Conservation (phyloP, 2,113 vertebrate genomes). For the Phylloscopus whistleri region DNA sequence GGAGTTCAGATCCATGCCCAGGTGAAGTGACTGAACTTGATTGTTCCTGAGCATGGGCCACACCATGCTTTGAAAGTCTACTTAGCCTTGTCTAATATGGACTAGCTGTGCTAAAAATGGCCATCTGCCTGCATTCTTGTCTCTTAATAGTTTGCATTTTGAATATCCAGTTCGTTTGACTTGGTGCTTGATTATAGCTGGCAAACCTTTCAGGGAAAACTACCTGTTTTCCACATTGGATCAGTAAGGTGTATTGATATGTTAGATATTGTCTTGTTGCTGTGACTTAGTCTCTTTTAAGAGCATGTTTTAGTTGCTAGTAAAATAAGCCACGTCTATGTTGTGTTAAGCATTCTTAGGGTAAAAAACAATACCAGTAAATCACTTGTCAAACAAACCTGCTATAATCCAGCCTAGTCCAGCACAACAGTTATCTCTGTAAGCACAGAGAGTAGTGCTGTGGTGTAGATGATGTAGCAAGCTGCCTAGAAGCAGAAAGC, state of each 20-base stretch:
- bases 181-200: not conserved
- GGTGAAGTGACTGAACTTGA: not conserved
- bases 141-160: not conserved
- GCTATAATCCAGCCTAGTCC: not conserved
- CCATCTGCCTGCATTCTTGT: not conserved
- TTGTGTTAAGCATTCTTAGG: not conserved
- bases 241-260: not conserved
- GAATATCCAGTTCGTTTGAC: not conserved
- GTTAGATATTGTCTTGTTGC: not conserved
- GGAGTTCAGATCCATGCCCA: not conserved
- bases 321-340: not conserved
- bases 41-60: too few relatives aligned
- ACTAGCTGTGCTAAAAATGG: not conserved
- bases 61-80: fast-evolving
- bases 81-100: not conserved
- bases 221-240: not conserved
- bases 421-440: not conserved
- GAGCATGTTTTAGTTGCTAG: not conserved
- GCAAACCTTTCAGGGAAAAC: not conserved
- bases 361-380: not conserved
- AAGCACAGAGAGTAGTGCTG: not conserved
- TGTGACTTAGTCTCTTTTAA: not conserved
- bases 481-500: not conserved
- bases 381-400: not conserved
- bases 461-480: not conserved